phyloP scores from a whole-genome alignment of 2,113 vertebrate genomes.

The Cettia cetti region DNA sequence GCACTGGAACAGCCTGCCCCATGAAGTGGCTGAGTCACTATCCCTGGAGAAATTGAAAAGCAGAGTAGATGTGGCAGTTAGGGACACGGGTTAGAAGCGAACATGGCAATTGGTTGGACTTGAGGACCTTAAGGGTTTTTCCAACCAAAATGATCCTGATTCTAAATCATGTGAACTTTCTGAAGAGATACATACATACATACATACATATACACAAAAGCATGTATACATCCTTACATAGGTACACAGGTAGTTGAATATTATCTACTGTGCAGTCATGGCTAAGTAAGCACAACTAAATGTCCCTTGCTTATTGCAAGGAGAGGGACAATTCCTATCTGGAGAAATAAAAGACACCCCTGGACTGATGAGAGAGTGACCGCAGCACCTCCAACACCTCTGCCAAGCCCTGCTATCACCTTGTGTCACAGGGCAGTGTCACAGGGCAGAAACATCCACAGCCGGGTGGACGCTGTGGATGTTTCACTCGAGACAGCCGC shows the following conservation, averaged over 20 bases:
- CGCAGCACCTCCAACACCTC: neutral
- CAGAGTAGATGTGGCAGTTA: neutral
- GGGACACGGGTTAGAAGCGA: neutral
- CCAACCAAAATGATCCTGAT: neutral
- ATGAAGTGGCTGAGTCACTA: neutral
- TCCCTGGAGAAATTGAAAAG: neutral
- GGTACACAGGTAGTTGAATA: neutral
- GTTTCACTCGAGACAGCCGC: too few species aligned
- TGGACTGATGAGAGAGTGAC: neutral
- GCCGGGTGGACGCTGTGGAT: accelerated
- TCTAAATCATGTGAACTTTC: neutral
- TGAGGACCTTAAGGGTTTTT: neutral
- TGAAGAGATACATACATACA: neutral
- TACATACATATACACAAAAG: neutral
- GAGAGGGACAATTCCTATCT: neutral
- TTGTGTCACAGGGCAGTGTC: neutral
- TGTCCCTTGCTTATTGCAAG: neutral
- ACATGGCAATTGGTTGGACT: neutral
- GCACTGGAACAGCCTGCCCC: neutral
- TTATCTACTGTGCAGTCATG: neutral
- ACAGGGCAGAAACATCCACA: neutral
- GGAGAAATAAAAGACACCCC: neutral
- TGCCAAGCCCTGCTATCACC: too few species aligned
- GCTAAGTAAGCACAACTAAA: neutral
- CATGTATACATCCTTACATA: accelerated